Conservation (phyloP, 23 tunicate genomes). For the Ciona savignyi region DNA sequence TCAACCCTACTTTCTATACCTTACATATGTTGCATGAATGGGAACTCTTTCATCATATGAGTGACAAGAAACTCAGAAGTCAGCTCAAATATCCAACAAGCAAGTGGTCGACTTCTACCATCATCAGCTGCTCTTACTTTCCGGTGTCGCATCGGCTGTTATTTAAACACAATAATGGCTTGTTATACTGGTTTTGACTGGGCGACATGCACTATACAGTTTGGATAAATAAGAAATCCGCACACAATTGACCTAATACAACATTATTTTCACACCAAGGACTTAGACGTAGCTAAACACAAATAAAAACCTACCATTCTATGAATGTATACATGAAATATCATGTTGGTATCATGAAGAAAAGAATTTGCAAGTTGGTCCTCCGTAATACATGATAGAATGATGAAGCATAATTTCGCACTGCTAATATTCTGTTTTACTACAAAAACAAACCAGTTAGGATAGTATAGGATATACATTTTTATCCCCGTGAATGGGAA, state of each 20-base stretch:
- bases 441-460: too few relatives aligned
- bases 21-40: constrained; percentile 87
- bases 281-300: too few relatives aligned
- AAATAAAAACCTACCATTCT: constrained; percentile 41
- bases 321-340: constrained; percentile 71
- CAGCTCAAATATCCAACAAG: constrained; percentile 90
- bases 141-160: constrained; percentile 93
- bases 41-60: constrained; percentile 97
- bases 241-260: too few relatives aligned
- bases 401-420: constrained; percentile 79
- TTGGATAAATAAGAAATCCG: too few relatives aligned
- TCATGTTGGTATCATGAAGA: constrained; percentile 87
- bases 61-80: constrained; percentile 64
- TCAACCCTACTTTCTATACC: too few relatives aligned
- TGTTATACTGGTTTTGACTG: too few relatives aligned
- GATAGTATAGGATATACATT: too few relatives aligned
- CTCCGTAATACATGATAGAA: constrained; percentile 79
- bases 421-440: constrained; percentile 83
- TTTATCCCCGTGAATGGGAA: too few relatives aligned
- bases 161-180: too few relatives aligned
- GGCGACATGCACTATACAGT: too few relatives aligned
- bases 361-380: constrained; percentile 94
- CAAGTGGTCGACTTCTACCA: constrained; percentile 62
- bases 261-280: too few relatives aligned
- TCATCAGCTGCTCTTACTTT: constrained; percentile 49